A percentile compares a stretch with the other conserved stretches of the same genome.
These are phyloP conservation scores for Ellobius talpinus DNA, from an alignment of 2,113 vertebrate species.

Conservation along the genomic window DNA sequence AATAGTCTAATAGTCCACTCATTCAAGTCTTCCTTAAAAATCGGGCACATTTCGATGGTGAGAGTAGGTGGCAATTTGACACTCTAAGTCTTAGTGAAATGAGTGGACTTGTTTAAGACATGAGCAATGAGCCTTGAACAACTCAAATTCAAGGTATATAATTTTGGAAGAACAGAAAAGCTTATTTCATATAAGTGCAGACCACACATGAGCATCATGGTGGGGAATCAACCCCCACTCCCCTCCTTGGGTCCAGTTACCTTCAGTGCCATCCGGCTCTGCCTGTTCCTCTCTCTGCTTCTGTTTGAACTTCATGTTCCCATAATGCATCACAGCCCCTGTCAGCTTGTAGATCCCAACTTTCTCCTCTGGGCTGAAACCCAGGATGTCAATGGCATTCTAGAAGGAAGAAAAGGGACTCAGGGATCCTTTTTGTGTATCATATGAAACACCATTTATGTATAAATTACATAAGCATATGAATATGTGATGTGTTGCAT, in stretches of 20 bases:
- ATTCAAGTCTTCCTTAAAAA: background rate
- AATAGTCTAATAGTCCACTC: background rate
- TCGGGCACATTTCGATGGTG: too few relatives aligned
- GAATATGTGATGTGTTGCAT: background rate
- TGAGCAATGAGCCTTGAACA: background rate
- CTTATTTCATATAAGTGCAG: background rate
- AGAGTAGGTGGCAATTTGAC: background rate
- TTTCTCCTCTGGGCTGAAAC: conserved; percentile 88
- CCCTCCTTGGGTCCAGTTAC: conserved; percentile 39
- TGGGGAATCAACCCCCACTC: too few relatives aligned
- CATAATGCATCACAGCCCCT: conserved; percentile 87
- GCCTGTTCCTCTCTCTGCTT: conserved; percentile 89
- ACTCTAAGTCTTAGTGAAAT: background rate
- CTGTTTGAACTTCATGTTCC: conserved; percentile 91
- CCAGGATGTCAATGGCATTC: conserved; percentile 89
- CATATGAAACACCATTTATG: background rate
- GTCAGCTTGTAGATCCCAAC: conserved; percentile 89
- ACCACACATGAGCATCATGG: background rate
- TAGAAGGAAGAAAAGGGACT: conserved; percentile 52
- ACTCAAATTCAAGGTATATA: background rate
- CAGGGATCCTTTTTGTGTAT: background rate
- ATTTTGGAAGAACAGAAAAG: background rate
- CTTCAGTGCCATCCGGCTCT: conserved; percentile 87
- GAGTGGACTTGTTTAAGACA: background rate
- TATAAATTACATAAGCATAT: background rate